Evolutionary conservation across 2,113 vertebrate species (phyloP).

Genomic region (Rattus rattus): DNA sequence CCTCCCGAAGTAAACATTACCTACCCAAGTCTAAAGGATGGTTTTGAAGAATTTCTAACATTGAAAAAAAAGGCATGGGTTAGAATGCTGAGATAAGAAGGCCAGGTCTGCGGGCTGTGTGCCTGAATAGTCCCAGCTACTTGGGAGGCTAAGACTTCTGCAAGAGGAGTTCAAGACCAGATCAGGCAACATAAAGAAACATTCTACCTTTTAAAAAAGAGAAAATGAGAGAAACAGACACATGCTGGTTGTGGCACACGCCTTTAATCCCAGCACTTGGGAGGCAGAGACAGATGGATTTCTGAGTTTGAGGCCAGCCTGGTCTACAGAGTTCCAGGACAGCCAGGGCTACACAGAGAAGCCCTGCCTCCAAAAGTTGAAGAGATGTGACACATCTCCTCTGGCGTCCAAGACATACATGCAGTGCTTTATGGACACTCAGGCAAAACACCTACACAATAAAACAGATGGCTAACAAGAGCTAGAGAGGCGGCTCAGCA

Average conservation of each 20-base stretch:
- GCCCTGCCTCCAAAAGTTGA: neutral
- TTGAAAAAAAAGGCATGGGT: neutral
- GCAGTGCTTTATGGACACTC: neutral
- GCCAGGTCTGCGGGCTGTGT: too few relatives aligned
- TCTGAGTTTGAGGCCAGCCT: neutral
- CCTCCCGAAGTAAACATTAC: neutral
- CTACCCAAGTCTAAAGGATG: neutral
- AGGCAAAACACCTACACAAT: neutral
- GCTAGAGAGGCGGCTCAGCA: neutral
- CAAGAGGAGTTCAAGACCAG: neutral
- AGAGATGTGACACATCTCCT: neutral
- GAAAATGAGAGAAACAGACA: neutral
- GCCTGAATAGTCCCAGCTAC: neutral
- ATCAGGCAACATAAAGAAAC: neutral
- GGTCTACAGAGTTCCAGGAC: neutral
- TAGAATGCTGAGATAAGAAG: slow-evolving; percentile 3
- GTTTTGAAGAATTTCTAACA: slow-evolving; percentile 21
- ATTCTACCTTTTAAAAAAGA: neutral
- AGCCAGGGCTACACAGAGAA: neutral
- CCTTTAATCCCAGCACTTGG: neutral
- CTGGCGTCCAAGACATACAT: neutral
- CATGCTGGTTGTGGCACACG: neutral
- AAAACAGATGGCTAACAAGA: neutral
- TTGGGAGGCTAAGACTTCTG: neutral
- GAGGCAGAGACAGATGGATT: neutral